phyloP scores from a whole-genome alignment of 1,140 invertebrate species.

The Brevipalpus yothersi region DNA sequence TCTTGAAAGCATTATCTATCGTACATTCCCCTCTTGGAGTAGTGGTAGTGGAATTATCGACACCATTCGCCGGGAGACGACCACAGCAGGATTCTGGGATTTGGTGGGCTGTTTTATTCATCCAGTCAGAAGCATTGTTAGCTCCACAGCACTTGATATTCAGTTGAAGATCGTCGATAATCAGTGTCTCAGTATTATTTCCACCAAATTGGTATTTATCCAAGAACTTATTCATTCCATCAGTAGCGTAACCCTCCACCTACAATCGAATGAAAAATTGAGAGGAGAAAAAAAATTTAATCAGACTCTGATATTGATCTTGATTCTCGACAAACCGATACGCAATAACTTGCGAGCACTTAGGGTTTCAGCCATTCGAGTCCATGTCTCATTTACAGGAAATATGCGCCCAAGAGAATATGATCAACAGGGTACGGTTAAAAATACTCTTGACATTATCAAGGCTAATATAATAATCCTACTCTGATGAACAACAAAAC shows the following conservation, averaged over 20 bases:
- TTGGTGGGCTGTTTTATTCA: neutral
- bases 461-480: no score
- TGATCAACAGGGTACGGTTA: no score
- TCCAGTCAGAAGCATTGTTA: constrained; percentile 5
- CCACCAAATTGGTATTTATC: neutral
- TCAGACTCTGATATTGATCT: no score
- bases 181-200: neutral
- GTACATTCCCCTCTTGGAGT: neutral
- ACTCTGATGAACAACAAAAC: no score
- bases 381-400: no score
- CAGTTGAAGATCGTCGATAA: constrained; percentile 6
- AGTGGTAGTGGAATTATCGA: neutral
- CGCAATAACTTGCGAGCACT: no score
- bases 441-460: no score
- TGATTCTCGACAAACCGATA: no score
- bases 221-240: constrained; percentile 6
- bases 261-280: neutral
- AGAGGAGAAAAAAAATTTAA: no score
- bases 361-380: no score
- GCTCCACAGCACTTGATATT: constrained; percentile 10
- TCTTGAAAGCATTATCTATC: neutral
- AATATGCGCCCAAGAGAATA: no score
- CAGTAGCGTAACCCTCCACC: neutral
- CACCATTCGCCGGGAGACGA: neutral
- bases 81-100: neutral